Percentiles rank a stretch among this genome's conserved stretches.
Evolutionary conservation across 2,113 vertebrate genomes (phyloP).

Genomic region (Hipposideros armiger): DNA sequence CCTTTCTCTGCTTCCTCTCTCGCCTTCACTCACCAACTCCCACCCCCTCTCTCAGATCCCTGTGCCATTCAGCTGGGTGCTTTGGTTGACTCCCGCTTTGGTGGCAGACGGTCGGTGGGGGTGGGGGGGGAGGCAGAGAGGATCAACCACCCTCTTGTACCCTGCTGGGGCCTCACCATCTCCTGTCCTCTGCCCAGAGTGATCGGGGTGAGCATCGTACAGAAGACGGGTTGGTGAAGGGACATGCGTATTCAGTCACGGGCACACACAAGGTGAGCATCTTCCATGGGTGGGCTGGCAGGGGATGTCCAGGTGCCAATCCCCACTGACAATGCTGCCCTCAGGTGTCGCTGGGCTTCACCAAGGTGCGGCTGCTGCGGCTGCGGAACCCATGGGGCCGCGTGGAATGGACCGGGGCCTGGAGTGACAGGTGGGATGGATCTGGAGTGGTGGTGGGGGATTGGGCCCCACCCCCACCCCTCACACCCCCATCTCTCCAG

Average conservation of each 20-base stretch:
- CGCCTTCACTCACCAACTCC: not conserved
- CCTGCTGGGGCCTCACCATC: not conserved
- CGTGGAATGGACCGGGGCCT: conserved; percentile 82
- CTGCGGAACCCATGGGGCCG: conserved; percentile 85
- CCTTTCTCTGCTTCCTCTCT: not conserved
- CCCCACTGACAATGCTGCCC: fast-evolving
- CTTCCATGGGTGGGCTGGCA: not conserved
- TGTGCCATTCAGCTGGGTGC: not conserved
- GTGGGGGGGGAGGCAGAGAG: too few relatives aligned
- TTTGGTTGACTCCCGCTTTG: not conserved
- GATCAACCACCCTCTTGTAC: not conserved
- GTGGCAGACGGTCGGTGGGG: not conserved
- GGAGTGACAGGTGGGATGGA: conserved; percentile 74
- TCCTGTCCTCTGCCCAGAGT: conserved; percentile 53
- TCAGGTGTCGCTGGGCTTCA: conserved; percentile 70
- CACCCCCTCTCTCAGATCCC: not conserved
- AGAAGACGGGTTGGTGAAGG: conserved; percentile 83
- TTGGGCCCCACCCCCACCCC: fast-evolving
- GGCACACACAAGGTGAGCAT: conserved; percentile 74
- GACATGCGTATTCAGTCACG: conserved; percentile 81
- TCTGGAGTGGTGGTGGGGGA: not conserved
- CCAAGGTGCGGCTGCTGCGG: conserved; percentile 73
- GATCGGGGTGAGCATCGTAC: conserved; percentile 75
- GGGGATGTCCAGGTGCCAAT: fast-evolving
- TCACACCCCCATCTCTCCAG: not conserved